These are phyloP conservation scores for Sinonovacula constricta DNA, from an alignment of 1,140 invertebrate genomes.

Conservation along the genomic window DNA sequence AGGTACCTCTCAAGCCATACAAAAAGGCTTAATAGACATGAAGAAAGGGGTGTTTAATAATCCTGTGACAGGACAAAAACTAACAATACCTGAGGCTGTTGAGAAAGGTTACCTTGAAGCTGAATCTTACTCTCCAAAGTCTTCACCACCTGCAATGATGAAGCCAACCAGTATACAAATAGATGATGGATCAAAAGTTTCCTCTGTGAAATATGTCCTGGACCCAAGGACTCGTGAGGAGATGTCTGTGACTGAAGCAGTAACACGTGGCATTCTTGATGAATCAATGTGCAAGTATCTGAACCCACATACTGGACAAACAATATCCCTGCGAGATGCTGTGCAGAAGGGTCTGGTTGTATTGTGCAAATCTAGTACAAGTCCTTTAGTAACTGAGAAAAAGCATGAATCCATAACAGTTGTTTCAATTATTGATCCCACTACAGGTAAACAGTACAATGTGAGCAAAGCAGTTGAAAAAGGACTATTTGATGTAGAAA, in stretches of 20 bases:
- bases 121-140: slow-evolving; percentile 29
- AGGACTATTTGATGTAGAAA: slow-evolving; percentile 79
- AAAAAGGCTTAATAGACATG: slow-evolving; percentile 85
- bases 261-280: slow-evolving; percentile 85
- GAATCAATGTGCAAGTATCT: slow-evolving; percentile 71
- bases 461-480: slow-evolving; percentile 90
- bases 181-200: slow-evolving; percentile 55
- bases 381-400: slow-evolving; percentile 87
- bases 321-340: slow-evolving; percentile 89
- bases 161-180: slow-evolving; percentile 49
- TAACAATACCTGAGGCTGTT: slow-evolving; percentile 88
- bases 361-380: slow-evolving; percentile 48
- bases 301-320: slow-evolving; percentile 89
- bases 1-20: slow-evolving; percentile 86
- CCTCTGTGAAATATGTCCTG: slow-evolving; percentile 86
- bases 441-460: slow-evolving; percentile 84
- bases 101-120: slow-evolving; percentile 86
- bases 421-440: slow-evolving; percentile 69
- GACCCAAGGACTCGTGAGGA: slow-evolving; percentile 87
- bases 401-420: slow-evolving; percentile 88
- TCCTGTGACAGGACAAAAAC: slow-evolving; percentile 83
- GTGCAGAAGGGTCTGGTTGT: slow-evolving; percentile 78
- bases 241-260: slow-evolving; percentile 90
- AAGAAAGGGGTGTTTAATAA: slow-evolving; percentile 72
- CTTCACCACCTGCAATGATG: slow-evolving; percentile 15